A percentile compares a stretch with the other conserved stretches of the same genome.
phyloP scores from a whole-genome alignment of 2,113 vertebrate genomes.

The Formicarius rufipectus region DNA sequence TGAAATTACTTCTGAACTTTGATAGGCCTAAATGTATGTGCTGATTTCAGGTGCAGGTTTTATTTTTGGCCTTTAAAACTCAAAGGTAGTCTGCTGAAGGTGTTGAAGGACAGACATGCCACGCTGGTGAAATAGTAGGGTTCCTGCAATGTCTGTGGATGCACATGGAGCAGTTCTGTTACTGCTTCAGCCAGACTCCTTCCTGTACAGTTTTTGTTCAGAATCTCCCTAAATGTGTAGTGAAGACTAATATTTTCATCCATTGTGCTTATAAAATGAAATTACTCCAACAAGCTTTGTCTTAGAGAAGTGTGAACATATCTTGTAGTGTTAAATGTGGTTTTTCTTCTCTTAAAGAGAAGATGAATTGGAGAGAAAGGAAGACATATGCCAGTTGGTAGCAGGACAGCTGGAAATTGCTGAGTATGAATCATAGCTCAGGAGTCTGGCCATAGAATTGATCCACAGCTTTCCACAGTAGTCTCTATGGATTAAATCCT shows the following conservation, averaged over 20 bases:
- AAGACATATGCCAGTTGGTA: neutral
- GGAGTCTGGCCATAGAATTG: neutral
- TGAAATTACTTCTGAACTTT: conserved; percentile 66
- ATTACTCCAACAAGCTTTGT: neutral
- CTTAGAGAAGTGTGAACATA: neutral
- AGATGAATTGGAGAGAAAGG: neutral
- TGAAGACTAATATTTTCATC: neutral
- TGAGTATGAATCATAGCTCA: neutral
- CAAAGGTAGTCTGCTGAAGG: neutral
- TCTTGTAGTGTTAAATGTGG: neutral
- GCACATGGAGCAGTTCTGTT: neutral
- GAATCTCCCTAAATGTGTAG: neutral
- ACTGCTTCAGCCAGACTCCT: neutral
- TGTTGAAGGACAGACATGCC: neutral
- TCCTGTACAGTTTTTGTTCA: neutral
- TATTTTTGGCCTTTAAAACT: neutral
- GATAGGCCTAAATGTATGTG: conserved; percentile 48
- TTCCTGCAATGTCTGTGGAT: neutral
- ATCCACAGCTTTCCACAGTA: neutral
- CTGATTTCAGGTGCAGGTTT: conserved; percentile 26
- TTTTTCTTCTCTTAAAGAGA: neutral
- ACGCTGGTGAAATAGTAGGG: neutral
- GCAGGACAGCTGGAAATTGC: conserved; percentile 22
- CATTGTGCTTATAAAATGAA: neutral
- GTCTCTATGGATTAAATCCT: neutral